Evolutionary conservation across 1,140 invertebrate species (phyloP), one percentile per base, ranked within the genome.

Genomic region (Hyles euphorbiae): DNA sequence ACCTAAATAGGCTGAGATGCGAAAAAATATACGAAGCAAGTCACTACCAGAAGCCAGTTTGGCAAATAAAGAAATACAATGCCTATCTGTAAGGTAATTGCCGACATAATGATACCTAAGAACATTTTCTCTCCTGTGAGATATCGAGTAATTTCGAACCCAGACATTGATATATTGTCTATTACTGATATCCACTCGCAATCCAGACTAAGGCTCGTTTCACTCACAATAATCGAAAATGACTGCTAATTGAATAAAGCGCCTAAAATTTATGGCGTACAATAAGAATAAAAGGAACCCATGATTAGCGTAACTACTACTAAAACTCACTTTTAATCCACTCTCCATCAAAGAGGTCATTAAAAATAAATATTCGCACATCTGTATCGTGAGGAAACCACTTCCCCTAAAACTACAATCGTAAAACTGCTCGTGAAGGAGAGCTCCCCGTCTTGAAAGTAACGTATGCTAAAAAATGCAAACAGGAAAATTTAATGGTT

Each of bases 381-480:
- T 60, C 51, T 63, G 55, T 40, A 57, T 33, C 47, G 56, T 65
- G 63, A 52, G 68, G 55, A 53, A 74, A 67, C 66, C 60, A 44
- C 62, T 34, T 71, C 70, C 70, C 73, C 71, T 74, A 68, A 76
- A 80, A 83, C 78, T 81, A 80, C 68, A 83, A 76, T 83, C 80
- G 77, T 84, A 83, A 84, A 81, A 63, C 70, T 69, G 64, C 64
- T 72, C 69, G 65, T 65, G n/a, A 40, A 47, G 45, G 45, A 69
- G 63, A 51, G 63, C 54, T 63, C 64, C 8, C 65, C 78, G 71
- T 81, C 74, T 84, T 71, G 68, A 70, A 77, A 76, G 75, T 86
- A 86, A 79, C 83, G 76, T 88, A 88, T 88, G 85, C 76, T 88
- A 86, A 88, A 88, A 88, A 86, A 87, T 88, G 83, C 83, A 88